Conservation (phyloP, 2,888 invertebrate genomes). For the Nemurella pictetii region DNA sequence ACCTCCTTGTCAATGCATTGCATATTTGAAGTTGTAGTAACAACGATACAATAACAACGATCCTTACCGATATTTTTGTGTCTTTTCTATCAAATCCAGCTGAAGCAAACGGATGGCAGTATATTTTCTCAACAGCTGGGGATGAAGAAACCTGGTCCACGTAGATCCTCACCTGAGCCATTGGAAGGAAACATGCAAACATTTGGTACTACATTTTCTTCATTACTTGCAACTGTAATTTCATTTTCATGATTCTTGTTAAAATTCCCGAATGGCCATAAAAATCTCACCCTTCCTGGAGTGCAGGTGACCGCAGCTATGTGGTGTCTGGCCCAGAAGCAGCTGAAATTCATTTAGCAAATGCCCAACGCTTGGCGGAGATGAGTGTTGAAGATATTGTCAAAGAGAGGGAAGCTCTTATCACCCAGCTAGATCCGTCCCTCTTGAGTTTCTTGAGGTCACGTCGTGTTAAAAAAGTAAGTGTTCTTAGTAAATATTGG, state of each 20-base stretch:
- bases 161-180: not conserved
- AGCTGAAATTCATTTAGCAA: conserved; percentile 69
- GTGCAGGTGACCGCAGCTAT: conserved; percentile 42
- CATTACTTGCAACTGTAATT: not conserved
- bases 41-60: too few relatives aligned
- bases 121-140: not conserved
- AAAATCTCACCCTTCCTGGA: conserved; percentile 28
- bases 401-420: conserved; percentile 69
- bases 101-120: not conserved
- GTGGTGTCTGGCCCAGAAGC: conserved; percentile 50
- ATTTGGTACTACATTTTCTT: not conserved
- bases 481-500: not conserved
- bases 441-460: conserved; percentile 66
- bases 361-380: conserved; percentile 63
- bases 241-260: too few relatives aligned
- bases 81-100: not conserved
- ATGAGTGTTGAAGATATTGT: conserved; percentile 78
- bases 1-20: too few relatives aligned
- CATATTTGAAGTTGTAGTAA: too few relatives aligned
- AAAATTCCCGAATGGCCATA: too few relatives aligned
- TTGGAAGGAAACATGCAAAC: not conserved
- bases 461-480: not conserved
- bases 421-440: conserved; percentile 66
- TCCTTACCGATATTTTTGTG: too few relatives aligned
- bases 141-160: not conserved